Conservation (phyloP, 2,888 invertebrate genomes). For the Chymomyza procnemis region DNA sequence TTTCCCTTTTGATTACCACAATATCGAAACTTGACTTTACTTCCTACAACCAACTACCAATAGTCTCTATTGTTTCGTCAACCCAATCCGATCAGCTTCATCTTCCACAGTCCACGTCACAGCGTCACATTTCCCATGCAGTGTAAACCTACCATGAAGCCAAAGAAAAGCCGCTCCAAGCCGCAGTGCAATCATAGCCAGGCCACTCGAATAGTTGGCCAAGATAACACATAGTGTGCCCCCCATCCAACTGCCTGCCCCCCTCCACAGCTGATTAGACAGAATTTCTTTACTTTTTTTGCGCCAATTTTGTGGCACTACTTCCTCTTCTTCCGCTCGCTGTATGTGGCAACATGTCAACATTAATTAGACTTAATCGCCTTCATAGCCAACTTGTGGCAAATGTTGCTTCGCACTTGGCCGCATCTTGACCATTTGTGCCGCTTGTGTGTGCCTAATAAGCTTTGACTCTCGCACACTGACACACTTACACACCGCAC, state of each 20-base stretch:
- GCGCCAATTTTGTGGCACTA: conserved; percentile 36
- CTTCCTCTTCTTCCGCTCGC: not conserved
- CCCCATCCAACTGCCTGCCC: too few relatives aligned
- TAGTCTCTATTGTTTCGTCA: too few relatives aligned
- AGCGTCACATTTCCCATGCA: too few relatives aligned
- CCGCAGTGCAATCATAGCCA: not conserved
- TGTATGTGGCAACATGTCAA: conserved; percentile 35
- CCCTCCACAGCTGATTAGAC: conserved; percentile 25
- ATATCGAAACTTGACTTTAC: too few relatives aligned
- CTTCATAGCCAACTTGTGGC: conserved; percentile 11
- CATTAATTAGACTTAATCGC: conserved; percentile 62
- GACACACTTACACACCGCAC: conserved; percentile 36
- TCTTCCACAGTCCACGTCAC: too few relatives aligned
- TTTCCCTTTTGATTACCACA: too few relatives aligned
- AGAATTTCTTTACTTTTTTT: conserved; percentile 38
- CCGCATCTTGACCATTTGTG: conserved; percentile 28
- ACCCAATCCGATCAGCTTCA: too few relatives aligned
- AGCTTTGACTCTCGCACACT: conserved; percentile 50
- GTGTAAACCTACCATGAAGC: not conserved
- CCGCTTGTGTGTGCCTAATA: conserved; percentile 55
- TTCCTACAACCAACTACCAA: too few relatives aligned
- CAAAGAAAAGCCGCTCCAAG: not conserved
- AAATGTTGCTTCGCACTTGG: conserved; percentile 4
- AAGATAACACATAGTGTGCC: not conserved
- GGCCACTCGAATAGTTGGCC: not conserved